A percentile compares a stretch with the other conserved stretches of the same genome.
Conservation (phyloP, 1,140 invertebrate genomes). For the Hormaphis cornu region DNA sequence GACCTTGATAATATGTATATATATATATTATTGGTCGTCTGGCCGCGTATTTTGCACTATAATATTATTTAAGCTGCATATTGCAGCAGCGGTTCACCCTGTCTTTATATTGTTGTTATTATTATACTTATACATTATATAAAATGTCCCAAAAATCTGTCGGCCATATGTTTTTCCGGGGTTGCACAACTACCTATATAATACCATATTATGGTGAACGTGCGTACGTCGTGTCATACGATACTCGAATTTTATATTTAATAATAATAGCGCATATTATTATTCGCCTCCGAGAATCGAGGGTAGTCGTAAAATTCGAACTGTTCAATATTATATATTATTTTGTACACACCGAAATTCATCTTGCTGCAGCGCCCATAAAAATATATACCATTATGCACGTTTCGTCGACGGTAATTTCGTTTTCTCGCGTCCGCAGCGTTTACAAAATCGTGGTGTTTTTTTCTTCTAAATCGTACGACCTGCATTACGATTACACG, state of each 20-base stretch:
- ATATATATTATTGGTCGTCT: conserved; percentile 1
- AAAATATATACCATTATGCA: too few relatives aligned
- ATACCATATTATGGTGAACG: too few relatives aligned
- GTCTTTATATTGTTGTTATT: too few relatives aligned
- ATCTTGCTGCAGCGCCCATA: too few relatives aligned
- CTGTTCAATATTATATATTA: background rate
- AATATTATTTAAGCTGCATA: background rate
- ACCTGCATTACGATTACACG: too few relatives aligned
- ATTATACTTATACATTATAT: background rate
- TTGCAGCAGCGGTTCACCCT: background rate
- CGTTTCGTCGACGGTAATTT: too few relatives aligned
- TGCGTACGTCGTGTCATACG: conserved; percentile 2
- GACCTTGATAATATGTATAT: background rate
- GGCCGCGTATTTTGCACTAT: conserved; percentile 26
- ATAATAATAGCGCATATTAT: conserved; percentile 24
- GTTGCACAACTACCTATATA: background rate
- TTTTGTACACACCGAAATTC: too few relatives aligned
- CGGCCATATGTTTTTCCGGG: conserved; percentile 18
- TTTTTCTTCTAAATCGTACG: too few relatives aligned
- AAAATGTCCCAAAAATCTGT: conserved; percentile 29
- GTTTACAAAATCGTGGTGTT: too few relatives aligned
- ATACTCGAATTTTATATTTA: conserved; percentile 25
- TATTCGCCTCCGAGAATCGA: background rate
- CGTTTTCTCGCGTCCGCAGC: too few relatives aligned
- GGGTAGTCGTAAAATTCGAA: conserved; percentile 23